Evolutionary conservation across 2,888 invertebrate species (phyloP).

Genomic region (Salpingus planirostris): DNA sequence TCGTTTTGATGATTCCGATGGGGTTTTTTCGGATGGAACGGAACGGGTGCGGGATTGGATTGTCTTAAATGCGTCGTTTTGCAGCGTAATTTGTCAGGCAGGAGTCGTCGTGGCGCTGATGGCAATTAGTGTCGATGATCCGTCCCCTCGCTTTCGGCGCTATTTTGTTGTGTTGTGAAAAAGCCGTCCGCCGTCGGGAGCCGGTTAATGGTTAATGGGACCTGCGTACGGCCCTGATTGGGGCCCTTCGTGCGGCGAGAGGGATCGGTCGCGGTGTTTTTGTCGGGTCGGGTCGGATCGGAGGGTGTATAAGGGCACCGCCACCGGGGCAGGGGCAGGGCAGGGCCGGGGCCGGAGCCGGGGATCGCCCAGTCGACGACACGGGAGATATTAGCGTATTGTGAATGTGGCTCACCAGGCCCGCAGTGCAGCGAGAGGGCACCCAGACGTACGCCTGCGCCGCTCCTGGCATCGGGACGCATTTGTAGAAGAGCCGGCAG

Average conservation of each 20-base stretch:
- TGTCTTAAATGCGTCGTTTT: neutral
- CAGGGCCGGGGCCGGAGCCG: conserved; percentile 2
- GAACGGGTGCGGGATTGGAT: conserved; percentile 2
- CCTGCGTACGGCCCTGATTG: conserved; percentile 10
- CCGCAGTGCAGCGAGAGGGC: conserved; percentile 33
- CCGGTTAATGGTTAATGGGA: conserved; percentile 8
- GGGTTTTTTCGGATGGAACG: too few relatives aligned
- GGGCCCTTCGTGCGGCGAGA: too few relatives aligned
- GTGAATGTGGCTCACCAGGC: conserved; percentile 29
- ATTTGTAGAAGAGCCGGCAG: conserved; percentile 31
- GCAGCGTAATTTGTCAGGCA: conserved; percentile 1
- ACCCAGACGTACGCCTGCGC: conserved; percentile 28
- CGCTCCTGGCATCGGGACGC: conserved; percentile 23
- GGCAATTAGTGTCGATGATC: conserved; percentile 12
- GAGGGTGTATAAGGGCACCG: neutral
- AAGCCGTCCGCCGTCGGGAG: conserved; percentile 4
- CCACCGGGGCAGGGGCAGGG: neutral
- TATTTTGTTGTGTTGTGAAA: conserved; percentile 4
- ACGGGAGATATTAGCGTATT: conserved; percentile 26
- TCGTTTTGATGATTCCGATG: too few relatives aligned
- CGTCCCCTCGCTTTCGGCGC: too few relatives aligned
- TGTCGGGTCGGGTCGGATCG: neutral
- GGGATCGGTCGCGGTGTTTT: neutral
- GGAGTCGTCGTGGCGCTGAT: conserved; percentile 1
- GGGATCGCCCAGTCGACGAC: conserved; percentile 9